Base-by-base conservation (phyloP, 2,113 vertebrate species). In the Macrotus californicus region DNA sequence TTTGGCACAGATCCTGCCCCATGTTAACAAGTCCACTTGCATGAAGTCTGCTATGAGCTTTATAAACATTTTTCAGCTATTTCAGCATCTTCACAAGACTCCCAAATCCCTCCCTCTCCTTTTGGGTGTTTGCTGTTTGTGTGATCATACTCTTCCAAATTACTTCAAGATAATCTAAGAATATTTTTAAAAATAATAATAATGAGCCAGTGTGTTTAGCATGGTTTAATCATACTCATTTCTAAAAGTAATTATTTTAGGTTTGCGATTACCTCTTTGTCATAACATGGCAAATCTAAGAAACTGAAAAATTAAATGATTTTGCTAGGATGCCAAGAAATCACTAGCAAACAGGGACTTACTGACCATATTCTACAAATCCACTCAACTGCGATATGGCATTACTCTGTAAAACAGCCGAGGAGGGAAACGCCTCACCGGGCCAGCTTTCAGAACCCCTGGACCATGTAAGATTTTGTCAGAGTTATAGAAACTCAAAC, bases 91-190 rank as follows among this genome's bases (percentile, higher is more conserved):
- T 77, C 3, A 95, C 6, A 6, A 98, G 3, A 96, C 94, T 76
- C 97, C 97, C 97, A 98, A 43, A 98, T 98, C 39, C 98, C 91
- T 93, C 98, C 97, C n/a, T 98, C 97, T 86, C 97, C 64, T 11
- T 97, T 46, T 19, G 98, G 98, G 84, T 98, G 98, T 77, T 98
- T 88, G 2, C 92, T 69, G 34, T 97, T 97, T 98, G 97, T 46
- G 96, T 96, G 83, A 97, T 98, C 92, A 98, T 96, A 3, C 97
- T 98, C 34, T 94, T 97, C 96, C 97, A 84, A 92, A 98, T 97
- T 82, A 98, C 98, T 96, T 99, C 98, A 89, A 98, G 77, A 89
- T 98, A 98, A 87, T 98, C 98, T 98, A 64, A 66, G n/a, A 79
- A 76, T 46, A 36, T 31, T 31, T 48, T 75, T 31, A 50, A 31